Percentiles rank a stretch among this genome's conserved stretches.
phyloP scores from a whole-genome alignment of 2,888 invertebrate genomes.

The Drosophila tripunctata region DNA sequence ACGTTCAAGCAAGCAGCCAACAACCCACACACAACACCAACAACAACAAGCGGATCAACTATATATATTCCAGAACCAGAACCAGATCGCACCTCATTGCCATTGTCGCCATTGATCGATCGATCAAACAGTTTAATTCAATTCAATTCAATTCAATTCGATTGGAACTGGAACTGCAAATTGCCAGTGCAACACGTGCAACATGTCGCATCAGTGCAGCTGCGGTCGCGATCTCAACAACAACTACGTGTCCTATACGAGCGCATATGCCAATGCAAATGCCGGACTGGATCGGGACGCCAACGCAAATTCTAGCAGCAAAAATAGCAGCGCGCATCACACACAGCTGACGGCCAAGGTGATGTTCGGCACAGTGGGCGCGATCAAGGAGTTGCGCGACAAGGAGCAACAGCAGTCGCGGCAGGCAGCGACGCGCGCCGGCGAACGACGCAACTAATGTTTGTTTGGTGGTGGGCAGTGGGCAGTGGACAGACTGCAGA shows the following conservation, averaged over 20 bases:
- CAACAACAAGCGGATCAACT: constrained; percentile 22
- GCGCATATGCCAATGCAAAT: constrained; percentile 83
- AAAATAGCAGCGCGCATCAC: constrained; percentile 65
- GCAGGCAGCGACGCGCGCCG: constrained; percentile 84
- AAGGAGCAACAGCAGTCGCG: constrained; percentile 89
- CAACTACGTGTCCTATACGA: constrained; percentile 84
- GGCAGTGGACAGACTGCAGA: constrained; percentile 1
- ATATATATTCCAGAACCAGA: constrained; percentile 3
- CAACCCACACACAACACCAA: constrained; percentile 20
- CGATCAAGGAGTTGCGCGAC: constrained; percentile 90
- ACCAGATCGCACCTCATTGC: constrained; percentile 10
- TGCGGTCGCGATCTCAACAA: constrained; percentile 85
- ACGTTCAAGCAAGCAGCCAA: constrained; percentile 23
- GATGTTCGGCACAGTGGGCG: constrained; percentile 89
- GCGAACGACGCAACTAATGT: constrained; percentile 82
- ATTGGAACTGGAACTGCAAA: constrained; percentile 26
- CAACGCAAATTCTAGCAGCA: constrained; percentile 60
- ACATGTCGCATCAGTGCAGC: constrained; percentile 85
- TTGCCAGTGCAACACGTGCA: constrained; percentile 50
- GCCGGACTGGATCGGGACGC: constrained; percentile 82
- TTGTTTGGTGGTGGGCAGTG: constrained; percentile 6
- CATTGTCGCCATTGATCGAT: constrained; percentile 14
- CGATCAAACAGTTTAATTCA: no score
- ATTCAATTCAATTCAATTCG: constrained; percentile 6
- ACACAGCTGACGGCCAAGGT: constrained; percentile 89